Evolutionary conservation across 2,113 vertebrate species (phyloP).

Genomic region (Pterocles orientalis): DNA sequence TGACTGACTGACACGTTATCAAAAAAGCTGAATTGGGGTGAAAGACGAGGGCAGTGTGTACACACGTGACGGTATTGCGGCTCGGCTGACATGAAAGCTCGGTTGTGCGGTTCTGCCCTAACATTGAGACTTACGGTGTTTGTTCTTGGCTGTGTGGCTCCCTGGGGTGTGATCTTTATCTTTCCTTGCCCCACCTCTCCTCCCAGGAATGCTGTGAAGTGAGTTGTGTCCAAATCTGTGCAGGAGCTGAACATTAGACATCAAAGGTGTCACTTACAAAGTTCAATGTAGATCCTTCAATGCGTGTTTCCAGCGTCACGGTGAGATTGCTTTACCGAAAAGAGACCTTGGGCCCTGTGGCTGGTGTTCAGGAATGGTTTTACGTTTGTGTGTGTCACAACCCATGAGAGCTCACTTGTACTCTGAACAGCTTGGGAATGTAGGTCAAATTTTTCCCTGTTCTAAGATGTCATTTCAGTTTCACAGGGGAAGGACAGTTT

Average conservation of each 20-base stretch:
- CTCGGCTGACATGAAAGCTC: background rate
- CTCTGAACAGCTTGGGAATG: background rate
- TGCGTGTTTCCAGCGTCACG: background rate
- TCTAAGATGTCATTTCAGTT: background rate
- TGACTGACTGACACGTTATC: background rate
- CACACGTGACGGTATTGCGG: background rate
- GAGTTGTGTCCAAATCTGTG: background rate
- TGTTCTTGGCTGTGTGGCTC: background rate
- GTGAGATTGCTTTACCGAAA: background rate
- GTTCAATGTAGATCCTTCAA: background rate
- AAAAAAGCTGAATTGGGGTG: background rate
- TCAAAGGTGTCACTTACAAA: background rate
- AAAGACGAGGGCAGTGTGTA: background rate
- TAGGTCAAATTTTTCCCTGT: background rate
- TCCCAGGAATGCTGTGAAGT: slow-evolving; percentile 19
- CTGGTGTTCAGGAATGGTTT: background rate
- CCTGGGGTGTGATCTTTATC: background rate
- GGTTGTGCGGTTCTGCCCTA: background rate
- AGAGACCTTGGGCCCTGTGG: background rate
- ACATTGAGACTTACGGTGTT: background rate
- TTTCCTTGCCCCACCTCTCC: background rate
- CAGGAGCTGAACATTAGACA: background rate
- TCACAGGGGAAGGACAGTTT: background rate
- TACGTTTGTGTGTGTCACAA: background rate
- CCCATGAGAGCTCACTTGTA: background rate